phyloP scores from a whole-genome alignment of 2,888 invertebrate species.

The Opisthograptis luteolata region DNA sequence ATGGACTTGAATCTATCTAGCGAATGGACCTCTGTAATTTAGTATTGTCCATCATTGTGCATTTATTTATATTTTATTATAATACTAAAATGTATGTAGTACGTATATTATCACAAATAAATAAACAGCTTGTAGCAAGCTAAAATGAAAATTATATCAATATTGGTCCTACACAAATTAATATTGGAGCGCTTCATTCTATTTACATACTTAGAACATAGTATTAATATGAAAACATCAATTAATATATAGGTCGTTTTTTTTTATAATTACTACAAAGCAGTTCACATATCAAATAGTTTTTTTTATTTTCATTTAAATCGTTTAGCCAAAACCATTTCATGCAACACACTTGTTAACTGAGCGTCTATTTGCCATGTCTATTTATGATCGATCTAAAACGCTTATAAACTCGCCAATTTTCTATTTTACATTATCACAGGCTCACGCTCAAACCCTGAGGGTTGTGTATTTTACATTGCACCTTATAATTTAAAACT shows the following conservation, averaged over 20 bases:
- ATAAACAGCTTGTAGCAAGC: slow-evolving; percentile 58
- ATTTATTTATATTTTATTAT: slow-evolving; percentile 58
- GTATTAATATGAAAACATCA: slow-evolving; percentile 67
- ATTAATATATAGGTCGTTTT: slow-evolving; percentile 49
- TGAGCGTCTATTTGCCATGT: slow-evolving; percentile 66
- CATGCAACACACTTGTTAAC: slow-evolving; percentile 10
- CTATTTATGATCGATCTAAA: slow-evolving; percentile 47
- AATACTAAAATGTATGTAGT: too few species aligned
- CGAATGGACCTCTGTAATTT: slow-evolving; percentile 78
- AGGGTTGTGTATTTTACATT: slow-evolving; percentile 62
- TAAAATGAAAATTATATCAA: slow-evolving; percentile 50
- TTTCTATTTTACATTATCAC: slow-evolving; percentile 76
- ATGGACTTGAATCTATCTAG: slow-evolving; percentile 74
- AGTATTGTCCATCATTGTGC: slow-evolving; percentile 83
- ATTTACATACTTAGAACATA: slow-evolving; percentile 47
- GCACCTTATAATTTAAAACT: slow-evolving; percentile 66
- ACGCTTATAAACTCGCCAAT: slow-evolving; percentile 50
- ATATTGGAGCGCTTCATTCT: slow-evolving; percentile 34
- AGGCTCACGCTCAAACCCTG: slow-evolving; percentile 77
- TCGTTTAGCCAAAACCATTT: slow-evolving; percentile 20
- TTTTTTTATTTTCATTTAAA: background rate
- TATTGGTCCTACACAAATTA: slow-evolving; percentile 65
- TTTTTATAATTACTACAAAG: slow-evolving; percentile 33
- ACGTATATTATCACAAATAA: slow-evolving; percentile 71
- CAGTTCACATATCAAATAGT: slow-evolving; percentile 21